Percentiles rank a stretch among this genome's conserved stretches.
Evolutionary conservation across 2,888 invertebrate species (phyloP).

Genomic region (Toxonevra muliebris): DNA sequence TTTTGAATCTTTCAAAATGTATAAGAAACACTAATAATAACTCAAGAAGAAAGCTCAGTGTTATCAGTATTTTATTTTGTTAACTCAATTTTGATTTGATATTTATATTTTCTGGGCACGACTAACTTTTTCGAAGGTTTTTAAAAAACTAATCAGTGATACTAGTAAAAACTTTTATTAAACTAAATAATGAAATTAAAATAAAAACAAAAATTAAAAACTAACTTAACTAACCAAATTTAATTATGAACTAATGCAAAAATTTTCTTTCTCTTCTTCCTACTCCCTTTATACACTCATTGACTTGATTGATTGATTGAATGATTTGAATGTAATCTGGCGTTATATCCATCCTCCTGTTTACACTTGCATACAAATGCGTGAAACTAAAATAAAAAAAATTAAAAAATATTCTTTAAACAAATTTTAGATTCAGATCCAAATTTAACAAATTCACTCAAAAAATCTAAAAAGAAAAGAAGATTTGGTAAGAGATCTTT

Average conservation of each 20-base stretch:
- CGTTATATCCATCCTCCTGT: conserved; percentile 24
- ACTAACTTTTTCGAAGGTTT: no score
- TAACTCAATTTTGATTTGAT: no score
- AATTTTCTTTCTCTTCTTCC: conserved; percentile 45
- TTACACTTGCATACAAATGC: conserved; percentile 25
- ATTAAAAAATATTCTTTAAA: conserved; percentile 24
- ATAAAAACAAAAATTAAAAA: conserved; percentile 14
- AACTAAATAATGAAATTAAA: not conserved
- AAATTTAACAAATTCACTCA: conserved; percentile 64
- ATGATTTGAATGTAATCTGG: conserved; percentile 25
- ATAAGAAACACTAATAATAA: no score
- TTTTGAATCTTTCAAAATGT: no score
- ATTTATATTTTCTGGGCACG: no score
- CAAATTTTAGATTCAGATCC: conserved; percentile 57
- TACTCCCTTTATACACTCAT: conserved; percentile 14
- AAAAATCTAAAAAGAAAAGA: conserved; percentile 65
- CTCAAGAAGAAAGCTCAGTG: no score
- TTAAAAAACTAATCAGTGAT: no score
- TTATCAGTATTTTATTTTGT: no score
- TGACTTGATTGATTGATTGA: conserved; percentile 8
- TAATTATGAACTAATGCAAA: conserved; percentile 36
- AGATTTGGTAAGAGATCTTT: conserved; percentile 62
- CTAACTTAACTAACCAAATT: conserved; percentile 25
- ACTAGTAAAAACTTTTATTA: not conserved
- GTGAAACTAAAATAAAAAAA: conserved; percentile 13